Percentiles rank a stretch among this genome's conserved stretches.
phyloP scores from a whole-genome alignment of 2,888 invertebrate genomes.

The Apeira syringaria region DNA sequence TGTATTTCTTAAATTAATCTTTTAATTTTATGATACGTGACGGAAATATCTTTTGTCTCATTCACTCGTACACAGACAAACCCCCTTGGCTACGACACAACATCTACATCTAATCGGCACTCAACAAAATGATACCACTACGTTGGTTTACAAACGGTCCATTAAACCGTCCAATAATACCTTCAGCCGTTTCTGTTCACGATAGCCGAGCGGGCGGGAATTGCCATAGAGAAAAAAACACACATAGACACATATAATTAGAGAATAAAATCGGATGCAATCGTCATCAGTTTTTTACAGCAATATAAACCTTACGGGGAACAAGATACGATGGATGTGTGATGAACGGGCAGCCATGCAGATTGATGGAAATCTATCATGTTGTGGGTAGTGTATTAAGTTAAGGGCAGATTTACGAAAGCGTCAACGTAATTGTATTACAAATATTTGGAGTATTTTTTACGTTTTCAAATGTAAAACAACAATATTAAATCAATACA shows the following conservation, averaged over 20 bases:
- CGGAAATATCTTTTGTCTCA: slow-evolving; percentile 61
- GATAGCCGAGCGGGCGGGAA: slow-evolving; percentile 85
- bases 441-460: too few species aligned
- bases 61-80: slow-evolving; percentile 70
- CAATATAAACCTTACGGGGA: slow-evolving; percentile 47
- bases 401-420: slow-evolving; percentile 3
- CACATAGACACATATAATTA: slow-evolving; percentile 86
- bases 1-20: too few species aligned
- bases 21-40: slow-evolving; percentile 27
- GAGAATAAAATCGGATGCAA: slow-evolving; percentile 82
- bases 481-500: too few species aligned
- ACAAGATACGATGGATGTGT: slow-evolving; percentile 53
- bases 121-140: slow-evolving; percentile 71
- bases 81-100: slow-evolving; percentile 83
- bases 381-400: slow-evolving; percentile 12
- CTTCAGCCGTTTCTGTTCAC: slow-evolving; percentile 84
- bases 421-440: slow-evolving; percentile 1
- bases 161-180: slow-evolving; percentile 53
- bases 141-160: slow-evolving; percentile 48
- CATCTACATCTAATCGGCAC: slow-evolving; percentile 74
- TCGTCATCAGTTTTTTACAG: slow-evolving; percentile 58
- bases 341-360: slow-evolving; percentile 60
- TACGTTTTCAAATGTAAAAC: too few species aligned
- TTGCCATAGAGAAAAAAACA: slow-evolving; percentile 90
- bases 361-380: slow-evolving; percentile 36